Evolutionary conservation across 2,888 invertebrate species (phyloP), one percentile per base, ranked within the genome.

Genomic region (Serripes groenlandicus): DNA sequence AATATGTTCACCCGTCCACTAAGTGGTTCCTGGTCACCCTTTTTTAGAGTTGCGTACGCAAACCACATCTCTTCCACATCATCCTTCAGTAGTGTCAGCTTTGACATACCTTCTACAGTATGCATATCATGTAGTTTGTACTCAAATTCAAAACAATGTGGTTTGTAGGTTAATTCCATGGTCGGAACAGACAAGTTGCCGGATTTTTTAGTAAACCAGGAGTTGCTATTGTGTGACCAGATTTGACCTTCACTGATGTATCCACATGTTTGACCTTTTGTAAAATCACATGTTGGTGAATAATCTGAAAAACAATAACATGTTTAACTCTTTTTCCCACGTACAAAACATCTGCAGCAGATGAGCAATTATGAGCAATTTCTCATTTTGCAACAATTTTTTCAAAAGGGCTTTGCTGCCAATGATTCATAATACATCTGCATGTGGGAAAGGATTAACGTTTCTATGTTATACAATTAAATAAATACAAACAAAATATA

Each of bases 101-200:
- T 71, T 1, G 70, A 34, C 21, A 7, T 4, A 18, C 11, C 23
- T 23, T 34, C 54, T 21, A 54, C 30, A 32, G 54, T 28, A 34
- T 71, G 30, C 3, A n/a, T 52, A 54, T 71, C 70, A 18, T 30
- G 21, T n/a, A 56, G 21, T 18, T 28, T 32, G 54, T 71, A 71
- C 3, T 32, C 2, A n/a, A 71, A 71, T 26, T 52, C 70, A 21
- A 71, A 54, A 71, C 70, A 71, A 35, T 71, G 23, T n/a, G 9
- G 37, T 11, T 23, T 35, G 11, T 23, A 7, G 11, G 34, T 21
- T 9, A 34, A 23, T 21, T 35, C n/a, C 18, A 54, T 32, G 30
- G 32, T n/a, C 7, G 70, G 70, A 3, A 35, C 54, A 7, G 23
- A 21, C 21, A 71, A 56, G n/a, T 4, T 26, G 2, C 70, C 70